Base-by-base conservation (phyloP, 2,113 vertebrate genomes). In the Bufo bufo region DNA sequence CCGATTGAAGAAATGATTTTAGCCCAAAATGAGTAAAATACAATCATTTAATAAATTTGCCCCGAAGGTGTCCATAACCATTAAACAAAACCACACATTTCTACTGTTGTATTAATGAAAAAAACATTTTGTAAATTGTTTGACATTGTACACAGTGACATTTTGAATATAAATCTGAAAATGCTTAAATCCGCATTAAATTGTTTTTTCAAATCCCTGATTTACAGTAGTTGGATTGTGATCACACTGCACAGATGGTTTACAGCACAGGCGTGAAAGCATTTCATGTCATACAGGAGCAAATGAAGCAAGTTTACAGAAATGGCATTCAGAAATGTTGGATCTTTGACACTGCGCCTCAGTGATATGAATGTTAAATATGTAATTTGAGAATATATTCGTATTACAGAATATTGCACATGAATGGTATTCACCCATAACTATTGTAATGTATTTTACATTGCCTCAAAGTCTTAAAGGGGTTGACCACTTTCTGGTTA, bases 281-380 rank as follows among this genome's bases (percentile, higher is more conserved):
- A 20, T 10, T 10, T 54, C 13, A 50, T 59, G 33, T 56, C 10
- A 14, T 61, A 59, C 10, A 78, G 49, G 50, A 78, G 54, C 72
- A 75, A 75, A 50, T 50, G 71, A 49, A 14, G 23, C 33, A 23
- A 45, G 78, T 81, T 81, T 81, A 61, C 56, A 81, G 11, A 81
- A 81, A 81, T 81, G n/a, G 16, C 6, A 77, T 54, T 77, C n/a
- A 52, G 17, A 12, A 52, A 79, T 79, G 20, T 79, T 17, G 33
- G 8, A 79, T 56, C 52, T 45, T 19, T 59, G 14, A 61, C 78
- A 19, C 7, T 81, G 54, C 33, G 59, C 77, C 77, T 58, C 54
- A 54, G 6, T 50, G 6, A 50, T 49, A 50, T 20, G 11, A 7
- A 17, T 45, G 45, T 50, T 75, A 50, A 75, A 75, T 75, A 75